Conservation (phyloP, 1,140 invertebrate genomes). For the Eupristina koningsbergeri region DNA sequence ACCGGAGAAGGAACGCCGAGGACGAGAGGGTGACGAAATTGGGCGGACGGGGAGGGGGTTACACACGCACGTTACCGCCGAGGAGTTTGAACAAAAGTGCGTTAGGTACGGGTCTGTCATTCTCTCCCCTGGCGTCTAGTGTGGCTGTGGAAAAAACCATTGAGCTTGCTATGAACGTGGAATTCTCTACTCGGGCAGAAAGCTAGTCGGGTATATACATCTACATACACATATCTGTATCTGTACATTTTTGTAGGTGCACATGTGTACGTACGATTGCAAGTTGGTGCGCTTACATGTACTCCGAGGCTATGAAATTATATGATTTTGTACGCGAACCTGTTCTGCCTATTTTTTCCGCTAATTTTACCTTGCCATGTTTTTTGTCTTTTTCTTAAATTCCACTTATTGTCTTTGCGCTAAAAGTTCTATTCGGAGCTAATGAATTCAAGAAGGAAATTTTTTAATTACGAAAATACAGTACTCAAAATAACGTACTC, state of each 20-base stretch:
- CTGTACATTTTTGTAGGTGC: no score
- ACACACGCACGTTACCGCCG: background rate
- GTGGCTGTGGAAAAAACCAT: conserved; percentile 22
- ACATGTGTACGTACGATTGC: background rate
- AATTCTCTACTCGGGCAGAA: background rate
- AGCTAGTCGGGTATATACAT: background rate
- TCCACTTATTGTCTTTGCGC: background rate
- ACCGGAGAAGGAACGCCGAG: no score
- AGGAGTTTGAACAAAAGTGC: background rate
- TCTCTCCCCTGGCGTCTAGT: background rate
- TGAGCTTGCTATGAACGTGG: background rate
- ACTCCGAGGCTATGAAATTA: background rate
- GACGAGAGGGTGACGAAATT: no score
- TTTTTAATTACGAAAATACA: background rate
- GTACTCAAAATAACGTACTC: background rate
- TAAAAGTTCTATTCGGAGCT: background rate
- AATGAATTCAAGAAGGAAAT: background rate
- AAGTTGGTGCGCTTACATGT: background rate
- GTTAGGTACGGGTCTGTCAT: background rate
- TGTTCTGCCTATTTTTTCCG: background rate
- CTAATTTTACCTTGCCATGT: background rate
- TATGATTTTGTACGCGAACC: background rate
- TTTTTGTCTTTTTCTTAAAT: background rate
- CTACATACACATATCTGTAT: no score
- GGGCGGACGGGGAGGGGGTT: background rate